phyloP scores from a whole-genome alignment of 1,140 invertebrate genomes.

The Lerema accius region DNA sequence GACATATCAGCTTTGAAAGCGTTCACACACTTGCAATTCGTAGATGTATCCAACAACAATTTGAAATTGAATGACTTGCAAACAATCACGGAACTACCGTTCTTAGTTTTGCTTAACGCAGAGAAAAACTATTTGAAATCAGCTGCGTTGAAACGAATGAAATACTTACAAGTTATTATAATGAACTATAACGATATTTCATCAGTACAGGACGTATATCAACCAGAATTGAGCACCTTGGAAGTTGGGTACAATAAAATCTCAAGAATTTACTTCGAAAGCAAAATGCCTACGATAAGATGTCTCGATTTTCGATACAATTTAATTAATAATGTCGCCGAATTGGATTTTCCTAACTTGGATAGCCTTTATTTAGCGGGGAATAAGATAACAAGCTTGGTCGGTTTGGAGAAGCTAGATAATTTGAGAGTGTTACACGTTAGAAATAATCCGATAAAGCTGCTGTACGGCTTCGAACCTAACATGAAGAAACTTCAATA shows the following conservation, averaged over 20 bases:
- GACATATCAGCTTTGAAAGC: conserved; percentile 73
- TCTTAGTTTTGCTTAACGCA: conserved; percentile 79
- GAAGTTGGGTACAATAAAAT: conserved; percentile 81
- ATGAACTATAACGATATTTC: conserved; percentile 80
- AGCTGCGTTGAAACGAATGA: conserved; percentile 73
- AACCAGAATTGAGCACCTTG: conserved; percentile 80
- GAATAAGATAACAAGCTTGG: conserved; percentile 70
- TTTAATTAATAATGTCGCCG: conserved; percentile 67
- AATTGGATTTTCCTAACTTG: conserved; percentile 72
- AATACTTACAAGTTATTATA: conserved; percentile 82
- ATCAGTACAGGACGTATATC: conserved; percentile 75
- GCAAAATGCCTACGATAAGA: conserved; percentile 68
- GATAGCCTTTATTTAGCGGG: conserved; percentile 80
- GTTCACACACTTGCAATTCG: conserved; percentile 82
- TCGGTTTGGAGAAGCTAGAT: conserved; percentile 66
- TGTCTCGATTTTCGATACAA: conserved; percentile 81
- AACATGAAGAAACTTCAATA: conserved; percentile 75
- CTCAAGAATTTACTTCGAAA: conserved; percentile 52
- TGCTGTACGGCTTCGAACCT: conserved; percentile 75
- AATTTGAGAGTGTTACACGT: conserved; percentile 82
- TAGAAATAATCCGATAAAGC: conserved; percentile 79
- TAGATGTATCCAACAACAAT: conserved; percentile 82
- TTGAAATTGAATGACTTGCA: conserved; percentile 76
- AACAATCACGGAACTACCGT: conserved; percentile 76
- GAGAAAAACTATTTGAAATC: conserved; percentile 78